Conservation (phyloP, 30 jellyfish, hydroid and myxozoan genomes). For the Turritopsis dohrnii region DNA sequence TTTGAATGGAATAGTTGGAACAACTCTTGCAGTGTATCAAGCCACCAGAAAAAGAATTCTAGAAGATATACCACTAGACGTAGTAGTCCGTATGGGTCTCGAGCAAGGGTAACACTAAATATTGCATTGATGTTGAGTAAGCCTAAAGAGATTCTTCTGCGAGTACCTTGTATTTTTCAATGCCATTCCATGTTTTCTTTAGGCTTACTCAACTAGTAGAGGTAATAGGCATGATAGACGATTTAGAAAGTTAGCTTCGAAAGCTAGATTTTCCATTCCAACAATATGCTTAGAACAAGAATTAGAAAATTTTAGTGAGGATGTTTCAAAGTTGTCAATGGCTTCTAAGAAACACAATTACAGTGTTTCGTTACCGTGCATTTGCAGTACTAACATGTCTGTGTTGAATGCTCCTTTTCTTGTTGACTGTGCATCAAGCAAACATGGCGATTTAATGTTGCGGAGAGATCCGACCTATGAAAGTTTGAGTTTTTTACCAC, state of each 20-base stretch:
- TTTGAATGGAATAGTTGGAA: constrained; percentile 32
- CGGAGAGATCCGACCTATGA: not conserved
- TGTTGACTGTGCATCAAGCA: not conserved
- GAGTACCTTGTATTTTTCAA: not conserved
- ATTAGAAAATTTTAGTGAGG: constrained; percentile 33
- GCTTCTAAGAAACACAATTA: not conserved
- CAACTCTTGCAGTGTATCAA: constrained; percentile 15
- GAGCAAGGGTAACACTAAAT: not conserved
- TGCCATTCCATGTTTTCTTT: not conserved
- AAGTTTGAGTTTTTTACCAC: not conserved
- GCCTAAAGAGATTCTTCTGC: constrained; percentile 2
- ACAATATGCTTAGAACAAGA: constrained; percentile 42
- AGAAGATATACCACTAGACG: constrained; percentile 46
- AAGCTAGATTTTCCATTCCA: constrained; percentile 45
- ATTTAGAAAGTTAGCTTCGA: constrained; percentile 8
- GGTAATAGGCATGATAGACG: not conserved
- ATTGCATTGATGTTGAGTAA: not conserved
- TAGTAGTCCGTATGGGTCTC: constrained; percentile 30
- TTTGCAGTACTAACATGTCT: not conserved
- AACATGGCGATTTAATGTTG: not conserved
- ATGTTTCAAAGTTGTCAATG: constrained; percentile 18
- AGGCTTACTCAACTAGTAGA: not conserved
- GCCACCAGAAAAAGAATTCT: constrained; percentile 35
- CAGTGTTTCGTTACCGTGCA: not conserved
- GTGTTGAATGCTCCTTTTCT: not conserved